These are phyloP conservation scores for Hoplias malabaricus DNA, from an alignment of 2,113 vertebrate species.

Conservation along the genomic window DNA sequence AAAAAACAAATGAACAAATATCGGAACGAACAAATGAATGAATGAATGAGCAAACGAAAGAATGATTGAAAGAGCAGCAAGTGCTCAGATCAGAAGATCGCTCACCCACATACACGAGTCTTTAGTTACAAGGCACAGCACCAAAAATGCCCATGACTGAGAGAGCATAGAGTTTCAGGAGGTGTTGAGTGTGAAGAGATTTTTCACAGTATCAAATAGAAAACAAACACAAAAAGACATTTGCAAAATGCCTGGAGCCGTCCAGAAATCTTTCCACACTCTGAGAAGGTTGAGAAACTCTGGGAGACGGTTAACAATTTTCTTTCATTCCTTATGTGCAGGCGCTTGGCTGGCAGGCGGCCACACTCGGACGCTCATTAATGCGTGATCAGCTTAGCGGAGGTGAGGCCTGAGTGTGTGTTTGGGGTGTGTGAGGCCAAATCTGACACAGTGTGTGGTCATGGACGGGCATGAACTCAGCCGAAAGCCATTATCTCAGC, in stretches of 20 bases:
- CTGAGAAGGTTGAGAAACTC: neutral
- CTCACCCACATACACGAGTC: no score
- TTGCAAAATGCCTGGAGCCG: neutral
- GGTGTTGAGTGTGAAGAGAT: neutral
- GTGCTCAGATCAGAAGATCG: no score
- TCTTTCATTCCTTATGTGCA: neutral
- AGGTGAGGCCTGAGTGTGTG: conserved; percentile 18
- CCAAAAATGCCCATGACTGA: no score
- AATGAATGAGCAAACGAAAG: no score
- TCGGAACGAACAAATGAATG: no score
- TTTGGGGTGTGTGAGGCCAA: conserved; percentile 9
- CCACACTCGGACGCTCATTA: conserved; percentile 9
- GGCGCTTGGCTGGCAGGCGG: conserved; percentile 9
- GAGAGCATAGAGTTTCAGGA: neutral
- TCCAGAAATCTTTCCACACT: conserved; percentile 4
- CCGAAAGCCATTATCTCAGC: conserved; percentile 17
- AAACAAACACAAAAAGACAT: neutral
- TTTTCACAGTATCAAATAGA: neutral
- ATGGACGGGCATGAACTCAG: neutral
- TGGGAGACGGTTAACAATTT: conserved; percentile 4
- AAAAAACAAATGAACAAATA: no score
- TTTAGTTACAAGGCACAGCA: no score
- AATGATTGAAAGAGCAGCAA: no score
- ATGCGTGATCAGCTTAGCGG: conserved; percentile 7
- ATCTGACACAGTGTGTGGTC: conserved; percentile 32